Evolutionary conservation across 2,113 vertebrate species (phyloP), one percentile per base, ranked within the genome.

Genomic region (Lanius collurio): DNA sequence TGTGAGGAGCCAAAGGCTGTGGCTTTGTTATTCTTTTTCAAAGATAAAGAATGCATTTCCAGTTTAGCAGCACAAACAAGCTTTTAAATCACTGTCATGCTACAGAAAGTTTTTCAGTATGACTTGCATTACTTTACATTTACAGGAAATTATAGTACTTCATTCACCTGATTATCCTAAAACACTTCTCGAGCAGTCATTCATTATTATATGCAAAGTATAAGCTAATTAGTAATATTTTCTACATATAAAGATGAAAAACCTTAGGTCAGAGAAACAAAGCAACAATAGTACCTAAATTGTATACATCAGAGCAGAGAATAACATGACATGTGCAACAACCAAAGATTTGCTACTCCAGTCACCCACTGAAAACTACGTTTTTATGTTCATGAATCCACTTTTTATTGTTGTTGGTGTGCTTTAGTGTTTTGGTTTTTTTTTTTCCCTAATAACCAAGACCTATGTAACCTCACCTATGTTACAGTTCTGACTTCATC

Each of bases 391-490:
- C 27, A 50, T 27, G 19, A 49, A 46, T n/a, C 12, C 14, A 4
- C 21, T 70, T 67, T 65, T 69, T 69, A 84, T 24, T 4, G 10
- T 19, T 39, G 9, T 27, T 37, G 23, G 1, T 20, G 56, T 35
- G 24, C 12, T 47, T 52, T 24, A 37, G 16, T 30, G n/a, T 3
- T 2, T 4, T 15, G n/a, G 4, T 2, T 4, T 15, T 39, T 55
- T 39, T 55, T 80, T 80, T 14, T 55, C 18, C 27, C 50, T 46
- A 59, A 30, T 44, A 78, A 20, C 16, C 22, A 59, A 41, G 35
- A 55, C 4, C 20, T 35, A 5, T 49, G 28, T 44, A 33, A 76
- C 52, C 10, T 73, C 41, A 28, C 4, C 15, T n/a, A 30, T 31
- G 26, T 35, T 33, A 57, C 18, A 64, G 16, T 64, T 69, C 17